A percentile compares a stretch with the other conserved stretches of the same genome.
These are phyloP conservation scores for Zootermopsis nevadensis DNA, from an alignment of 2,888 invertebrate species.

Conservation along the genomic window DNA sequence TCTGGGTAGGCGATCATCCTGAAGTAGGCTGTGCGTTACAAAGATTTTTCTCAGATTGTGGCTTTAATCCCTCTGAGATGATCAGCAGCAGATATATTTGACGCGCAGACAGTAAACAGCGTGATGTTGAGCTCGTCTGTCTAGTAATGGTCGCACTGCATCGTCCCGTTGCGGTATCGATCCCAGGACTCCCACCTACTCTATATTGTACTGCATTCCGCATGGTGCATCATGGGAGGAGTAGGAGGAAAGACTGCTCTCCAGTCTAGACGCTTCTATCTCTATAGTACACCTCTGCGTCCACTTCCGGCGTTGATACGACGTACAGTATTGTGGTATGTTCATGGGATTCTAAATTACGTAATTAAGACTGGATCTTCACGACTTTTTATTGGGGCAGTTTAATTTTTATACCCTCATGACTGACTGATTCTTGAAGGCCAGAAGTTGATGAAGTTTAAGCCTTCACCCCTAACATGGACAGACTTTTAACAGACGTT, in stretches of 20 bases:
- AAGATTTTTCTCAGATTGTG: too few relatives aligned
- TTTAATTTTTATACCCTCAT: too few relatives aligned
- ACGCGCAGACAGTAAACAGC: slow-evolving; percentile 34
- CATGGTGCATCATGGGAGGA: slow-evolving; percentile 37
- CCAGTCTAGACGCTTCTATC: slow-evolving; percentile 17
- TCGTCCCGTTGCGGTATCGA: slow-evolving; percentile 21
- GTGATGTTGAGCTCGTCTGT: background rate
- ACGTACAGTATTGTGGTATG: too few relatives aligned
- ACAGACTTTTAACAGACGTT: too few relatives aligned
- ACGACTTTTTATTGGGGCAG: too few relatives aligned
- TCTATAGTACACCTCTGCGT: background rate
- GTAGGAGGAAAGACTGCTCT: background rate
- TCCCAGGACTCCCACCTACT: background rate
- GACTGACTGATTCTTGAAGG: too few relatives aligned
- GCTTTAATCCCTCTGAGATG: background rate
- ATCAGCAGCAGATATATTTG: background rate
- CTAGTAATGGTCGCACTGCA: slow-evolving; percentile 9
- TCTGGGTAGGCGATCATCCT: too few relatives aligned
- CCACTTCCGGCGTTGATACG: background rate
- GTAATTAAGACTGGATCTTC: too few relatives aligned
- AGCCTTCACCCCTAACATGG: too few relatives aligned
- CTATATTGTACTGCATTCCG: slow-evolving; percentile 24
- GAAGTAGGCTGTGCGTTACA: too few relatives aligned
- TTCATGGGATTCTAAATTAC: too few relatives aligned
- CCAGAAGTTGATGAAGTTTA: too few relatives aligned